Conservation (phyloP, 1,140 invertebrate species). For the Latrodectus geometricus region DNA sequence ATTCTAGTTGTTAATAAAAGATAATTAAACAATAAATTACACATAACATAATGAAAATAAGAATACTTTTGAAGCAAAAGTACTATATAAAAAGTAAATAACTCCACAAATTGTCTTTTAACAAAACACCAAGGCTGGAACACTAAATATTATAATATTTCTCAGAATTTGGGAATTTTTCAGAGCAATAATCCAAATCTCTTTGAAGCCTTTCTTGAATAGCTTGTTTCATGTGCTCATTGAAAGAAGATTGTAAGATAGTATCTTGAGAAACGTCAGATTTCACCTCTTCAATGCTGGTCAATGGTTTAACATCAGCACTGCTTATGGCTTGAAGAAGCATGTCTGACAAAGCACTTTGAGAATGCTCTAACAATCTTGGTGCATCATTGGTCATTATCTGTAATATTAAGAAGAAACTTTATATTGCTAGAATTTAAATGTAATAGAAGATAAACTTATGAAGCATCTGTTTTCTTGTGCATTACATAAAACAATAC, state of each 20-base stretch:
- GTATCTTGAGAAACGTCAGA: conserved; percentile 69
- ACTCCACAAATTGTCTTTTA: no score
- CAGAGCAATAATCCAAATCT: conserved; percentile 72
- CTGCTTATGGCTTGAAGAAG: conserved; percentile 72
- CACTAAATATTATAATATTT: conserved; percentile 68
- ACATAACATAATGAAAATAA: no score
- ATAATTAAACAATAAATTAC: no score
- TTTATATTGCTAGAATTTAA: no score
- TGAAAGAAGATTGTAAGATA: conserved; percentile 70
- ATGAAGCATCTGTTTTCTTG: no score
- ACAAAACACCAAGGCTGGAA: no score
- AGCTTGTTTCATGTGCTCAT: conserved; percentile 69
- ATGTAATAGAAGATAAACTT: no score
- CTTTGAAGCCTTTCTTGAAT: conserved; percentile 69
- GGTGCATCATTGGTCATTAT: conserved; percentile 66
- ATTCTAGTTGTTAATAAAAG: no score
- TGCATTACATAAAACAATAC: no score
- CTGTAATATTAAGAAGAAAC: conserved; percentile 65
- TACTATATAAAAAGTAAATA: no score
- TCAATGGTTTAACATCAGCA: conserved; percentile 70
- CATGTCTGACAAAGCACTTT: conserved; percentile 66
- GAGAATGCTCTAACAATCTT: conserved; percentile 62
- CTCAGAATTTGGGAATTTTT: conserved; percentile 71
- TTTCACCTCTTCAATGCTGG: conserved; percentile 70
- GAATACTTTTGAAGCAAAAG: no score